Conservation (phyloP, 2,797 vertebrate species). For the Coreius guichenoti region DNA sequence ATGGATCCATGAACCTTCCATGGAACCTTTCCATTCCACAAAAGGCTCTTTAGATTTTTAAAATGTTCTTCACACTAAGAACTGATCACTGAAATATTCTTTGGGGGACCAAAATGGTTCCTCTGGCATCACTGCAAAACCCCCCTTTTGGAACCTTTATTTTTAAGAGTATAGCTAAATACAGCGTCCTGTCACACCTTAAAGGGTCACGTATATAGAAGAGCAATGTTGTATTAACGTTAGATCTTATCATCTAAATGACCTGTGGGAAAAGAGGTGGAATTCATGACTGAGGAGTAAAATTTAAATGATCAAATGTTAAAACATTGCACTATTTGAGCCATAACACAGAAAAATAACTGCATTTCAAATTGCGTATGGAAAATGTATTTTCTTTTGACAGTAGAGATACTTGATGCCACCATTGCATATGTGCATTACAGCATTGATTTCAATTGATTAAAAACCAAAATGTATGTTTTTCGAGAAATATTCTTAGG, state of each 20-base stretch:
- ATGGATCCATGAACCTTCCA: too few relatives aligned
- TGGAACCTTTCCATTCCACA: too few relatives aligned
- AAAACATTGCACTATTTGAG: background rate
- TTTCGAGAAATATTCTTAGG: background rate
- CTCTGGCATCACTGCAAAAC: too few relatives aligned
- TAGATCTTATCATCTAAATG: background rate
- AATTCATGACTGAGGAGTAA: background rate
- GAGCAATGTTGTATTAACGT: background rate
- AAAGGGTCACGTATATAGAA: background rate
- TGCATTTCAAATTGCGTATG: background rate
- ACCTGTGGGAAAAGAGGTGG: background rate
- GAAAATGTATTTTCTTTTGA: background rate
- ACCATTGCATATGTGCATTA: background rate
- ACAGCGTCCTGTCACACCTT: background rate
- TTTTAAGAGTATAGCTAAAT: background rate
- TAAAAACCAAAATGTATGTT: background rate
- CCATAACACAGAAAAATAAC: background rate
- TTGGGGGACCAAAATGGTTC: background rate
- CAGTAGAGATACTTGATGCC: background rate
- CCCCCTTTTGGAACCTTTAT: too few relatives aligned
- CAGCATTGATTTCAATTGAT: background rate
- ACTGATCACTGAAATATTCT: background rate
- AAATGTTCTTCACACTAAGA: too few relatives aligned
- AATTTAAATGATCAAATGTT: background rate
- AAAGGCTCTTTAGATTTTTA: too few relatives aligned